Evolutionary conservation across 2,797 vertebrate species (phyloP).

Genomic region (Coregonus suidteri): DNA sequence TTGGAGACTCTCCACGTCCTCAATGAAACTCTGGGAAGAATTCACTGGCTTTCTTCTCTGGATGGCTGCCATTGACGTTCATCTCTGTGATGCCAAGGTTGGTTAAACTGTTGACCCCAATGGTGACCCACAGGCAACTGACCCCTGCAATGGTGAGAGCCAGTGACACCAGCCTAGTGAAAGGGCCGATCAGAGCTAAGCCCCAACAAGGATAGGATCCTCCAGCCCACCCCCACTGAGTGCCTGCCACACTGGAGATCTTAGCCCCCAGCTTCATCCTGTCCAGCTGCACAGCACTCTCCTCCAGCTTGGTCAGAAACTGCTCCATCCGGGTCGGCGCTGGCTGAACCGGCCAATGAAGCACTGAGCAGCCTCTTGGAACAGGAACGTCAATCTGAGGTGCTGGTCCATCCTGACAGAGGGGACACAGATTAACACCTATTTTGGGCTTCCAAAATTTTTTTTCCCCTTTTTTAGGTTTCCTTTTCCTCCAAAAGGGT

Average conservation of each 20-base stretch:
- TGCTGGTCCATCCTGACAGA: conserved; percentile 56
- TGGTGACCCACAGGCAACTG: conserved; percentile 66
- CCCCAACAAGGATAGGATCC: conserved; percentile 67
- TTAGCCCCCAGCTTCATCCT: conserved; percentile 66
- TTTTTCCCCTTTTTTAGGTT: too few relatives aligned
- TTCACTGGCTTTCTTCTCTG: conserved; percentile 48
- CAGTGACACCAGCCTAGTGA: conserved; percentile 67
- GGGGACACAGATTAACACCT: not conserved
- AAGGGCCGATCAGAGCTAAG: conserved; percentile 68
- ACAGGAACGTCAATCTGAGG: conserved; percentile 63
- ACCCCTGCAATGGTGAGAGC: conserved; percentile 58
- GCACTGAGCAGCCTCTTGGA: conserved; percentile 28
- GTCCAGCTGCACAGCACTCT: conserved; percentile 64
- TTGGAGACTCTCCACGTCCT: conserved; percentile 59
- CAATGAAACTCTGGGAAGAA: conserved; percentile 60
- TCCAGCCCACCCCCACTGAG: conserved; percentile 63
- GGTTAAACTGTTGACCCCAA: conserved; percentile 54
- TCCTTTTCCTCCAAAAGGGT: too few relatives aligned
- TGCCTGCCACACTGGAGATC: conserved; percentile 74
- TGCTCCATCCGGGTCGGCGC: conserved; percentile 52
- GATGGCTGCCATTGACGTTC: conserved; percentile 49
- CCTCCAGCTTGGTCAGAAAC: conserved; percentile 63
- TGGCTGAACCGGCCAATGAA: conserved; percentile 59
- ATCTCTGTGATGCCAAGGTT: conserved; percentile 63
- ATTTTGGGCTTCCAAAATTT: too few relatives aligned